Conservation (phyloP, 2,113 vertebrate genomes). For the Diadophis punctatus region DNA sequence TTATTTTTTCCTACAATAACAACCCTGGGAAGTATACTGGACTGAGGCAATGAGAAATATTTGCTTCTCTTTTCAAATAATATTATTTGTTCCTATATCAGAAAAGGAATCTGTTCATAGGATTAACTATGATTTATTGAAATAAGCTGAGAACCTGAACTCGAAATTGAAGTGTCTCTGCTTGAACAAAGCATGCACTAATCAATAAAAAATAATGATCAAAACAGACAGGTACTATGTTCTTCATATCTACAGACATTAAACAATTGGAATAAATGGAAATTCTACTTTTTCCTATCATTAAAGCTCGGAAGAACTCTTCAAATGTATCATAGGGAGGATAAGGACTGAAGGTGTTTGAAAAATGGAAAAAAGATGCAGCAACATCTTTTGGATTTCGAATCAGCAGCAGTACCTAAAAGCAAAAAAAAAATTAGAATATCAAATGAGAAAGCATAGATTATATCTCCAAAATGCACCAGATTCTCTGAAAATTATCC, state of each 20-base stretch:
- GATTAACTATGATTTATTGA: not conserved
- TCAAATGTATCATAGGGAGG: slow-evolving; percentile 52
- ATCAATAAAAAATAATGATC: not conserved
- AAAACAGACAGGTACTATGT: not conserved
- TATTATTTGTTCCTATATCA: not conserved
- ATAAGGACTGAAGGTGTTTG: not conserved
- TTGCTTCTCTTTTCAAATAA: not conserved
- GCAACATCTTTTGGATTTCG: slow-evolving; percentile 62
- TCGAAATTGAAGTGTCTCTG: too few species aligned
- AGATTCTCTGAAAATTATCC: not conserved
- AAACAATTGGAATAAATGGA: not conserved
- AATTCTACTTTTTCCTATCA: slow-evolving; percentile 53
- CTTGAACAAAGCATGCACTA: not conserved
- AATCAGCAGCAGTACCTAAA: slow-evolving; percentile 52
- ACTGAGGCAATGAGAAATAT: not conserved
- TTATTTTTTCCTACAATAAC: not conserved
- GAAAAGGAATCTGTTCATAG: not conserved
- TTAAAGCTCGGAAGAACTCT: slow-evolving; percentile 53
- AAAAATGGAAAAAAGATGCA: slow-evolving; percentile 58
- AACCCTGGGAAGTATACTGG: not conserved
- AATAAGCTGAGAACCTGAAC: not conserved
- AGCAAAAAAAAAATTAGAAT: not conserved
- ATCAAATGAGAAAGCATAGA: not conserved
- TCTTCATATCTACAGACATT: not conserved
- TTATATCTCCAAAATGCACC: not conserved